Base-by-base conservation (phyloP, 2,888 invertebrate genomes). In the Watsonalla cultraria region DNA sequence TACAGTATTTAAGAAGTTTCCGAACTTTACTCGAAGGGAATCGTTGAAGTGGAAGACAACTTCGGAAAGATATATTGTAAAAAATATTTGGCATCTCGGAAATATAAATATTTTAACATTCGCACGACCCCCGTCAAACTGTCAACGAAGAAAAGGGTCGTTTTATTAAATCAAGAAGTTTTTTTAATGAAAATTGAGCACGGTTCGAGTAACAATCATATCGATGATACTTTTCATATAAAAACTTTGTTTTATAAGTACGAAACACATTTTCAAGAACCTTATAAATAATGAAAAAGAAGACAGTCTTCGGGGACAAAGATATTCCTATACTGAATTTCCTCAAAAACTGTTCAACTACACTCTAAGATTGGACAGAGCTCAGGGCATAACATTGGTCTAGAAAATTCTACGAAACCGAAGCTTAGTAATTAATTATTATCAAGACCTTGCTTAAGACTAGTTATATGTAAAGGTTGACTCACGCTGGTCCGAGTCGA, bases 121-220 rank as follows among this genome's bases (percentile, higher is more conserved):
- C 46, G 42, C 46, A 8, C 33, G 50, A 61, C 57, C 61, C 57
- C 55, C 56, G 61, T 62, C 64, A 62, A 61, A 57, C 54, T 60
- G 61, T 61, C 59, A 46, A 15, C 45, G 47, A 53, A 55, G 54
- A 54, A 54, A 56, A 53, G 57, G 54, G 55, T 52, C 51, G 45
- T 59, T 60, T 62, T 64, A 64, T 64, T 64, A 60, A 62, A 61
- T 58, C 48, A 57, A 39, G 51, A 63, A 61, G 47, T 59, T 59
- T 48, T 39, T 34, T 24, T 48, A 37, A 47, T 47, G 33, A 51
- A 54, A 34, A 45, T 47, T 45, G 51, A 14, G 37, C 46, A 46
- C 53, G 54, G 54, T 51, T 52, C 46, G 51, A 54, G 56, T 53
- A 47, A 33, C 47, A 39, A 46, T 50, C 52, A 53, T 47, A 58